Conservation (phyloP, 1,140 invertebrate species). For the Calephelis virginiensis region DNA sequence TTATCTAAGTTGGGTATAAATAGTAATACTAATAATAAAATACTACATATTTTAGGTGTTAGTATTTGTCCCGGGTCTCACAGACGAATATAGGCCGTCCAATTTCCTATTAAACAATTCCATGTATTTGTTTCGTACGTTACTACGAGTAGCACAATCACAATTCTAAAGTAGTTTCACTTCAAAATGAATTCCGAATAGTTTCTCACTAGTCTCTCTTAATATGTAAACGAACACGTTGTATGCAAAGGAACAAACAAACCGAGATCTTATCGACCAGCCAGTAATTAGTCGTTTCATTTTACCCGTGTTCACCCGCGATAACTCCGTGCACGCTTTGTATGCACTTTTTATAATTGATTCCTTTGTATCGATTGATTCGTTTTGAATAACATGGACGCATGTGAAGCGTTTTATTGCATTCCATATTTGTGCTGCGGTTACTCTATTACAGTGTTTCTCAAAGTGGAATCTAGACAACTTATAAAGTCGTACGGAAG, state of each 20-base stretch:
- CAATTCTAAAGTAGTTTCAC: no score
- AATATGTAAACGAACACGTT: slow-evolving; percentile 14
- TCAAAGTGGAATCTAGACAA: no score
- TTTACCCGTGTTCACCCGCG: slow-evolving; percentile 51
- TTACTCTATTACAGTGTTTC: no score
- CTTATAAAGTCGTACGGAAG: no score
- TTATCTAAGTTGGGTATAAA: no score
- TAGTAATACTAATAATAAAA: no score
- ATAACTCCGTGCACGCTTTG: slow-evolving; percentile 53
- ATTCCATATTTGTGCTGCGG: slow-evolving; percentile 9
- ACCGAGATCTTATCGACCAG: slow-evolving; percentile 52
- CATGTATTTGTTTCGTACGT: no score
- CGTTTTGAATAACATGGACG: slow-evolving; percentile 33
- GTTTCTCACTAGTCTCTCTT: background rate
- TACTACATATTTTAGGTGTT: no score
- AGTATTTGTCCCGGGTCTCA: no score
- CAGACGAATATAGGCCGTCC: no score
- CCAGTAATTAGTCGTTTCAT: slow-evolving; percentile 67
- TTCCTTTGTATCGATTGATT: slow-evolving; percentile 60
- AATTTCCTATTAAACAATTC: no score
- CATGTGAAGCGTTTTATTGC: slow-evolving; percentile 29
- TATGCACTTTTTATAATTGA: slow-evolving; percentile 63
- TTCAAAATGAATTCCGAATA: background rate
- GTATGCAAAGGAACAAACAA: slow-evolving; percentile 16
- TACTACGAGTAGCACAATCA: no score